Base-by-base conservation (phyloP, 2,888 invertebrate genomes). In the Philopedon plagiatum region DNA sequence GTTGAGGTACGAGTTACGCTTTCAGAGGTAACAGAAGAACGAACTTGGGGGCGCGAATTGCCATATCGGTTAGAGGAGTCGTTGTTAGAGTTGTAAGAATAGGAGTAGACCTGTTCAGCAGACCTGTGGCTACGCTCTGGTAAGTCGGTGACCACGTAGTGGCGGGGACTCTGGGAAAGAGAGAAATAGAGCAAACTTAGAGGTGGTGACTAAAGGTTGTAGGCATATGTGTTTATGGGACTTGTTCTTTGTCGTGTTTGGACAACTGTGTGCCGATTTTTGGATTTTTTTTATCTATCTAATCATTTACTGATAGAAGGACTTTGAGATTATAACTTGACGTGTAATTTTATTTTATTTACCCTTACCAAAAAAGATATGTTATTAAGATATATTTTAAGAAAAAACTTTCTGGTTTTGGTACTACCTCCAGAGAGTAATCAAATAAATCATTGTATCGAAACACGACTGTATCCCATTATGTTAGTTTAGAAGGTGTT, bases 51-150 rank as follows among this genome's bases (percentile, higher is more conserved):
- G 77, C 90, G 87, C 66, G 85, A 80, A 82, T 88, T 86, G 79
- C 90, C 88, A 78, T 85, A 87, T 74, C 87, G 87, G 78, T 83
- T 86, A n/a, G 78, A 75, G 11, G 78, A 77, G 81, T 89, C 87
- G 79, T 89, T 87, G 78, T 85, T 85, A 85, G 92, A 91, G 85
- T 89, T 87, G 89, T 94, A 94, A 78, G 93, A 91, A 89, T 94
- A 94, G 80, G 93, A 93, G 89, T 94, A 95, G 88, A 94, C 93
- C 88, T 93, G 90, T 86, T 94, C 93, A 81, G 93, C 93, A 80
- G 92, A 91, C 84, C 90, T 89, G 71, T 90, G 88, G 80, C 89
- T 89, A 83, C 88, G 87, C 82, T 91, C 89, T 75, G 91, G 91
- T 81, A 92, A 90, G 85, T 94, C 93, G 86, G 91, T 91, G 86